Conservation (phyloP, 2,888 invertebrate species). For the Tryphoninae sp. region DNA sequence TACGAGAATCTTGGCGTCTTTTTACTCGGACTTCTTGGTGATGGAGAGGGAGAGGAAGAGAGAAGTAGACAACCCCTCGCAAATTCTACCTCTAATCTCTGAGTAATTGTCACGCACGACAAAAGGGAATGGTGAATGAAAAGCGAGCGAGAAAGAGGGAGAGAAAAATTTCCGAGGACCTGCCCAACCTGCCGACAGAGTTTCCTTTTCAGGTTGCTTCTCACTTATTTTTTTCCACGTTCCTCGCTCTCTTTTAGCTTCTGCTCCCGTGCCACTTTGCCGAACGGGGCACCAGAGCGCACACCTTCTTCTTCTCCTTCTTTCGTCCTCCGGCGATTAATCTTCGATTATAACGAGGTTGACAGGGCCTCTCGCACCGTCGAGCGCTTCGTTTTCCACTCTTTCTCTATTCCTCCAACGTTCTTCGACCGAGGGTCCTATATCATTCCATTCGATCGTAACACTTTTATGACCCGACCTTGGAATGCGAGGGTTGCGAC, state of each 20-base stretch:
- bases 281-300: slow-evolving; percentile 44
- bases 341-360: slow-evolving; percentile 80
- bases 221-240: slow-evolving; percentile 33
- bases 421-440: slow-evolving; percentile 5
- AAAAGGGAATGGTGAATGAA: slow-evolving; percentile 68
- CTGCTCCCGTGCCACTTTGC: slow-evolving; percentile 59
- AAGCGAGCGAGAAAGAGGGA: slow-evolving; percentile 57
- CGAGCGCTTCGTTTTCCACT: slow-evolving; percentile 23
- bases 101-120: slow-evolving; percentile 77
- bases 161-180: slow-evolving; percentile 64
- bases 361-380: slow-evolving; percentile 73
- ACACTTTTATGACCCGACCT: slow-evolving; percentile 63
- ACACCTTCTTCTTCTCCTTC: slow-evolving; percentile 38
- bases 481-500: slow-evolving; percentile 61
- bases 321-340: slow-evolving; percentile 75
- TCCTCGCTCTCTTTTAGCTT: slow-evolving; percentile 26
- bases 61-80: slow-evolving; percentile 69
- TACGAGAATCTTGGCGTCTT: slow-evolving; percentile 43
- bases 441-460: slow-evolving; percentile 56
- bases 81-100: slow-evolving; percentile 80
- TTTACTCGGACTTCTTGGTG: slow-evolving; percentile 33
- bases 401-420: slow-evolving; percentile 36
- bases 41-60: slow-evolving; percentile 36
- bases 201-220: slow-evolving; percentile 52
- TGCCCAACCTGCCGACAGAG: slow-evolving; percentile 57